phyloP scores from a whole-genome alignment of 2,113 vertebrate species.

The Pangasianodon hypophthalmus region DNA sequence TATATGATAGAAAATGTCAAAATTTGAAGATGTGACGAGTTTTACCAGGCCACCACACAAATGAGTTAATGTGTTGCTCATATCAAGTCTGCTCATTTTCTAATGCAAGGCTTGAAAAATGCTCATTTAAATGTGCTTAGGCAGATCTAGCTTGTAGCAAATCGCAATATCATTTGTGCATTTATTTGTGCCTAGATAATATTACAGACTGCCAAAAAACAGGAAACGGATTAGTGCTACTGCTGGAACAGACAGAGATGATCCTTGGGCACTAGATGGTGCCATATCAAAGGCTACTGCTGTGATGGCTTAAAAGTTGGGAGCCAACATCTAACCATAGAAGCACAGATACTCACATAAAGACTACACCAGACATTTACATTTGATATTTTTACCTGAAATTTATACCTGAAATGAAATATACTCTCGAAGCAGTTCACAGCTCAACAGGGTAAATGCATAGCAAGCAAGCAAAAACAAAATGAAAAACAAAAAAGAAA shows the following conservation, averaged over 20 bases:
- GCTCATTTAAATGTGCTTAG: not conserved
- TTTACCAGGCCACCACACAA: not conserved
- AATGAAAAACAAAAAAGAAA: not conserved
- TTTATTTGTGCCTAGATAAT: not conserved
- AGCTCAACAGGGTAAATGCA: not conserved
- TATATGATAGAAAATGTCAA: not conserved
- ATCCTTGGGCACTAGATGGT: conserved; percentile 40
- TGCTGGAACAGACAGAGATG: not conserved
- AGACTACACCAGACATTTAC: not conserved
- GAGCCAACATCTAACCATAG: not conserved
- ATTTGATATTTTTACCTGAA: too few relatives aligned
- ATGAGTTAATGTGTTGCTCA: not conserved
- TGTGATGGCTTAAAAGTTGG: not conserved
- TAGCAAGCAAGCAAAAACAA: not conserved
- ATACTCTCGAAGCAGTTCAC: not conserved
- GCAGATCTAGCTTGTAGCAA: not conserved
- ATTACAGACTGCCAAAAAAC: not conserved
- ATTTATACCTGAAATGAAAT: not conserved
- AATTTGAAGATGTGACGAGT: not conserved
- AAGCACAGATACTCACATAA: not conserved
- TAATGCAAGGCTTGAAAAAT: not conserved
- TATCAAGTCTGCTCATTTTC: not conserved
- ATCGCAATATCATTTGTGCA: not conserved
- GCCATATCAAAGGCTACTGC: not conserved
- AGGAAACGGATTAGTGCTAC: not conserved